Percentiles rank a stretch among this genome's conserved stretches.
These are phyloP conservation scores for Ramphastos sulfuratus DNA, from an alignment of 2,113 vertebrate genomes.

Conservation along the genomic window DNA sequence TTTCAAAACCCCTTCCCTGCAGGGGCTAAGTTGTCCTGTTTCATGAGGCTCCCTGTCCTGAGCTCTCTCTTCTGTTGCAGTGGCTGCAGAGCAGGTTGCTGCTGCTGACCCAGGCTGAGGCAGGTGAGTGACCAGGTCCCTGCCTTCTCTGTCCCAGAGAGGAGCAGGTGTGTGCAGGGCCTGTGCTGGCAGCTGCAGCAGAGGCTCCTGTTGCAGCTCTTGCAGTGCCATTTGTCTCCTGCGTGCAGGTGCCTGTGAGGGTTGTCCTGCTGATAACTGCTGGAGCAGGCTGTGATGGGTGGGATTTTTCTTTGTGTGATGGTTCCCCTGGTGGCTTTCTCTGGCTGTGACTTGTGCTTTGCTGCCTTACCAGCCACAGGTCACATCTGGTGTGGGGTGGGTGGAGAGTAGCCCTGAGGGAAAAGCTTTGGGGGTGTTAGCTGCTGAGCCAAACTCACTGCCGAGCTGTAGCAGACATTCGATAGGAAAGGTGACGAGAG, in stretches of 20 bases:
- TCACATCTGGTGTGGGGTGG: too few relatives aligned
- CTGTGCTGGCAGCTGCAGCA: background rate
- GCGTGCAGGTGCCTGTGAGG: background rate
- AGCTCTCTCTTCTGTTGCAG: slow-evolving; percentile 60
- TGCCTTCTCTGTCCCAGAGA: background rate
- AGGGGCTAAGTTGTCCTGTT: background rate
- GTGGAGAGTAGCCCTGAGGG: too few relatives aligned
- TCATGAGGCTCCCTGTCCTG: background rate
- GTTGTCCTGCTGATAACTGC: background rate
- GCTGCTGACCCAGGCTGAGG: slow-evolving; percentile 61
- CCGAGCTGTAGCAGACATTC: background rate
- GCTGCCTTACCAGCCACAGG: background rate
- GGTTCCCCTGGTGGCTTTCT: too few relatives aligned
- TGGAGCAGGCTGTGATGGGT: background rate
- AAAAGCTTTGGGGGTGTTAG: too few relatives aligned
- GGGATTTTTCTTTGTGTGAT: too few relatives aligned
- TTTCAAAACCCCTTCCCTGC: background rate
- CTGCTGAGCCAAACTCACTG: background rate
- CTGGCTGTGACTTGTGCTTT: too few relatives aligned
- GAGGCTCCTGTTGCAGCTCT: background rate
- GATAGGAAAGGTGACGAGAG: background rate
- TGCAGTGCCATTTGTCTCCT: background rate
- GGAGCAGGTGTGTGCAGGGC: background rate
- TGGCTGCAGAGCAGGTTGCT: slow-evolving; percentile 74
- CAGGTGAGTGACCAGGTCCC: slow-evolving; percentile 57